Evolutionary conservation across 2,113 vertebrate species (phyloP).

Genomic region (Dryoscopus gambensis): DNA sequence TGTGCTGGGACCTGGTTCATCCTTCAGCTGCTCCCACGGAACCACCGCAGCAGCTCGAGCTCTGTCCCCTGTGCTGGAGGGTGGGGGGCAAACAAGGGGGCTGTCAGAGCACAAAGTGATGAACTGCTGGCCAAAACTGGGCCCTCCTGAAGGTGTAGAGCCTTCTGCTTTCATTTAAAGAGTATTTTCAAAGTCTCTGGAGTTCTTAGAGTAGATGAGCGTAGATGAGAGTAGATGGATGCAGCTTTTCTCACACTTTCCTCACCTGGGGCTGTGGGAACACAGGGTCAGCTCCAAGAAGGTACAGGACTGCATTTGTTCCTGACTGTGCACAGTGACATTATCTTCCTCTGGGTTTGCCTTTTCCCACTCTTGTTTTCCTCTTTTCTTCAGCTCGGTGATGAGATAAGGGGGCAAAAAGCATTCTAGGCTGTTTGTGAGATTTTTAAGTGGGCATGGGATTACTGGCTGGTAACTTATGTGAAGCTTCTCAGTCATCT

Average conservation of each 20-base stretch:
- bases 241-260: neutral
- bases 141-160: neutral
- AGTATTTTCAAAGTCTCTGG: neutral
- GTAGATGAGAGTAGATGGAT: neutral
- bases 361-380: neutral
- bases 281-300: fast-evolving
- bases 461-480: neutral
- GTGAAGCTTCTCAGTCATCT: neutral
- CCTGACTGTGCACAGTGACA: fast-evolving
- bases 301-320: neutral
- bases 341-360: neutral
- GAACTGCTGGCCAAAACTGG: neutral
- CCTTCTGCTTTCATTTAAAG: neutral
- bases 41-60: neutral
- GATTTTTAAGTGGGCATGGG: neutral
- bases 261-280: neutral
- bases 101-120: neutral
- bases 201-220: neutral
- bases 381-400: neutral
- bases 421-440: neutral
- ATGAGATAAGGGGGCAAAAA: fast-evolving
- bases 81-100: neutral
- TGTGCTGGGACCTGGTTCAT: neutral
- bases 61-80: neutral
- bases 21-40: neutral